Evolutionary conservation across 2,888 invertebrate species (phyloP), one percentile per base, ranked within the genome.

Genomic region (Opisthograptis luteolata): DNA sequence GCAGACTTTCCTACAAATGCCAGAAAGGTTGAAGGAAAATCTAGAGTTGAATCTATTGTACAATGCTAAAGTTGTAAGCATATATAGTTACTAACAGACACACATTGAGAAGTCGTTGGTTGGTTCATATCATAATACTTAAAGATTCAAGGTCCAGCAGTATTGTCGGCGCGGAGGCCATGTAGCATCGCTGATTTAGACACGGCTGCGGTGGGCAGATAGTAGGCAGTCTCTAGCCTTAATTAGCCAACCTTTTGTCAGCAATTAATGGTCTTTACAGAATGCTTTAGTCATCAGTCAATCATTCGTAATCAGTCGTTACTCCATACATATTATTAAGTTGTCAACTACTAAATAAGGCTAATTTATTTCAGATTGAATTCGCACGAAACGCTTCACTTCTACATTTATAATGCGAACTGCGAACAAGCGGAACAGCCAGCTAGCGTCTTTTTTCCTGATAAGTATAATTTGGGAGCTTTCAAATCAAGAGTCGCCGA

Each of bases 91-190:
- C 35, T 35, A 34, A 44, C 40, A 41, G 39, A 34, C 39, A 34
- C 34, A 50, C 34, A 40, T 44, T 22, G 40, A 39, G 30, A 27
- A 28, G 44, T 44, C 31, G 17, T 35, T 51, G n/a, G n/a, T n/a
- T n/a, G n/a, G n/a, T n/a, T n/a, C n/a, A n/a, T n/a, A n/a, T 51
- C 35, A 41, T 40, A 50, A 44, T 51, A 27, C 40, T 50, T 32
- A 51, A 72, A 76, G 40, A 51, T 55, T 62, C 65, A 65, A 65
- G 65, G 65, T 62, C 56, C 58, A 42, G 31, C 44, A 47, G 55
- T 46, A 60, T 65, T 65, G 65, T 63, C 55, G 59, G 60, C 20
- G 41, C 44, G 50, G 65, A 65, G 63, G 59, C 59, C 62, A 44
- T 17, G 50, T 50, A 46, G 54, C 60, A 63, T 60, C 54, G 59